Evolutionary conservation across 2,113 vertebrate species (phyloP).

Genomic region (Rhea americana): DNA sequence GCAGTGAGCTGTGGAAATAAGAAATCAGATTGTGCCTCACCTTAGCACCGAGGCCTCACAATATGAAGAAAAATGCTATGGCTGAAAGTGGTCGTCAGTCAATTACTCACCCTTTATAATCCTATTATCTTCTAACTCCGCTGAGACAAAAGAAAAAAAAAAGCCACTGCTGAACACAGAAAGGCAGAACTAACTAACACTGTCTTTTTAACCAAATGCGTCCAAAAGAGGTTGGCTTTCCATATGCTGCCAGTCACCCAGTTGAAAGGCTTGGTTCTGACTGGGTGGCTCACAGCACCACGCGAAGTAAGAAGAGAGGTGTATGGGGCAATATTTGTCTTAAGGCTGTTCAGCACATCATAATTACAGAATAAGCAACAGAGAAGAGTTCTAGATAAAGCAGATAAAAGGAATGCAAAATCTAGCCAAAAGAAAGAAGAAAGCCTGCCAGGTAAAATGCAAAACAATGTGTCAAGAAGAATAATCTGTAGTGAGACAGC

Average conservation of each 20-base stretch:
- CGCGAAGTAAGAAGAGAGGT: not conserved
- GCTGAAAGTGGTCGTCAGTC: slow-evolving; percentile 56
- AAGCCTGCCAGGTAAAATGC: slow-evolving; percentile 42
- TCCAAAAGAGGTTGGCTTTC: slow-evolving; percentile 48
- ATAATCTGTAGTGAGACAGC: not conserved
- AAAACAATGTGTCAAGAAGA: slow-evolving; percentile 9
- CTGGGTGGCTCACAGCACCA: slow-evolving; percentile 33
- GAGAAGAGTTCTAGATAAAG: slow-evolving; percentile 17
- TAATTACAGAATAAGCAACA: slow-evolving; percentile 19
- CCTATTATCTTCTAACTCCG: slow-evolving; percentile 67
- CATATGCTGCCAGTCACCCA: slow-evolving; percentile 55
- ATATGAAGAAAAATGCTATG: slow-evolving; percentile 53
- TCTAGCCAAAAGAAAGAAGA: slow-evolving; percentile 27
- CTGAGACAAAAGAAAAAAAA: not conserved
- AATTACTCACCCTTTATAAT: slow-evolving; percentile 71
- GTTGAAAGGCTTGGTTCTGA: slow-evolving; percentile 42
- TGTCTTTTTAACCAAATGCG: slow-evolving; percentile 58
- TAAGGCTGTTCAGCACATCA: not conserved
- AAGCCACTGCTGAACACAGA: slow-evolving; percentile 45
- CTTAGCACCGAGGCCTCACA: slow-evolving; percentile 47
- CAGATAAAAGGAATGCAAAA: slow-evolving; percentile 52
- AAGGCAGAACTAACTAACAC: slow-evolving; percentile 44
- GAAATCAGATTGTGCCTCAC: slow-evolving; percentile 48
- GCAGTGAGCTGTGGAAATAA: slow-evolving; percentile 55
- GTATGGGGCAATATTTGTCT: slow-evolving; percentile 37